These are phyloP conservation scores for Agrochola macilenta DNA, from an alignment of 2,888 invertebrate species.

Conservation along the genomic window DNA sequence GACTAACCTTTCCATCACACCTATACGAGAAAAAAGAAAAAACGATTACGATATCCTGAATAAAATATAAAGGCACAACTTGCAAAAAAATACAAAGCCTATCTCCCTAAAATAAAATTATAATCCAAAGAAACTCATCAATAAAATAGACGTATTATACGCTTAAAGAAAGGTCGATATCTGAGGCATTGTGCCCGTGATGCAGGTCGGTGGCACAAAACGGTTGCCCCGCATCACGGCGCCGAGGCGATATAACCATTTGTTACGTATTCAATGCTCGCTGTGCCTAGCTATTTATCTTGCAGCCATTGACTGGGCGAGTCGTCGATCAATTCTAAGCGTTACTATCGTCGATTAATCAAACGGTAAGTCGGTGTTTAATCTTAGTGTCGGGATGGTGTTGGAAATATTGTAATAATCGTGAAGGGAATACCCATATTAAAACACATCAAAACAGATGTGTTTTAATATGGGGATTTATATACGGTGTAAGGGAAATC, in stretches of 20 bases:
- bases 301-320: slow-evolving; percentile 79
- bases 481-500: no score
- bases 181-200: slow-evolving; percentile 77
- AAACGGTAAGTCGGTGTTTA: slow-evolving; percentile 73
- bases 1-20: background rate
- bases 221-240: slow-evolving; percentile 77
- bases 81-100: slow-evolving; percentile 43
- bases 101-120: slow-evolving; percentile 54
- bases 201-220: slow-evolving; percentile 79
- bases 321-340: slow-evolving; percentile 81
- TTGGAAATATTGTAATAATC: slow-evolving; percentile 52
- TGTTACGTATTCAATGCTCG: slow-evolving; percentile 84
- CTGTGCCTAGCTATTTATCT: slow-evolving; percentile 80
- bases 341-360: slow-evolving; percentile 78
- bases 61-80: slow-evolving; percentile 29
- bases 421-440: no score
- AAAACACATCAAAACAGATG: no score
- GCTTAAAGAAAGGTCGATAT: slow-evolving; percentile 70
- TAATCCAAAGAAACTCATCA: slow-evolving; percentile 56
- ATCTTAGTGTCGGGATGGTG: slow-evolving; percentile 57
- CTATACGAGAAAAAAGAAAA: background rate
- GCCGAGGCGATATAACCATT: slow-evolving; percentile 79
- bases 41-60: background rate
- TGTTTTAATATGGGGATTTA: background rate
- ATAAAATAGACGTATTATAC: slow-evolving; percentile 72